phyloP scores from a whole-genome alignment of 2,797 vertebrate species.

The Microctenopoma lineatum region DNA sequence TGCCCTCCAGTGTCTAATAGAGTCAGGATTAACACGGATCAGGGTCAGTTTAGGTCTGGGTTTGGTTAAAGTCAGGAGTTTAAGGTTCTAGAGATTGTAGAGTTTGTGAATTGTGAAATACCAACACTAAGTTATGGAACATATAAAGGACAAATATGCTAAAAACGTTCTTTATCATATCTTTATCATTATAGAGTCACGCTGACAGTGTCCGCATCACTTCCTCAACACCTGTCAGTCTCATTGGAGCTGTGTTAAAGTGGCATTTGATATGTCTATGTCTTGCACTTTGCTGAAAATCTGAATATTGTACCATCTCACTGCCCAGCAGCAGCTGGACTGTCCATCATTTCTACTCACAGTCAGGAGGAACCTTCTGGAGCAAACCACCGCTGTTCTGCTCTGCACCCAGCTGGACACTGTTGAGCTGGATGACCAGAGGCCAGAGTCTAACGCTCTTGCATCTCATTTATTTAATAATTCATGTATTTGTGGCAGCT shows the following conservation, averaged over 20 bases:
- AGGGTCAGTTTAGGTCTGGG: constrained; percentile 12
- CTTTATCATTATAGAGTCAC: neutral
- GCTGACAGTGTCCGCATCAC: constrained; percentile 7
- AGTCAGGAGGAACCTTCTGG: constrained; percentile 56
- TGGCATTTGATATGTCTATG: constrained; percentile 8
- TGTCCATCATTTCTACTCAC: constrained; percentile 50
- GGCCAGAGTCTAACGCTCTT: constrained; percentile 19
- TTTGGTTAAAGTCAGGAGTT: constrained; percentile 24
- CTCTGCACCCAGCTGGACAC: constrained; percentile 42
- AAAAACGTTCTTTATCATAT: no score
- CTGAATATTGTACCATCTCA: constrained; percentile 4
- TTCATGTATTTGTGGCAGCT: constrained; percentile 49
- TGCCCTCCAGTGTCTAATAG: neutral
- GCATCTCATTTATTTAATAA: constrained; percentile 64
- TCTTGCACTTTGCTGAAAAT: constrained; percentile 18
- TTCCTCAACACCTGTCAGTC: constrained; percentile 25
- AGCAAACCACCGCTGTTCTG: constrained; percentile 25
- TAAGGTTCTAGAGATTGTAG: constrained; percentile 20
- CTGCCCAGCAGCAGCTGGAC: constrained; percentile 57
- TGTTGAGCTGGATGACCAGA: constrained; percentile 40
- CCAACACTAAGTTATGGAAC: neutral
- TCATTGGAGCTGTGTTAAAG: constrained; percentile 27
- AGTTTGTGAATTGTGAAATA: constrained; percentile 33
- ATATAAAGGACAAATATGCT: neutral
- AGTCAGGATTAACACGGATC: constrained; percentile 18